Evolutionary conservation across 2,888 invertebrate species (phyloP), one percentile per base, ranked within the genome.

Genomic region (Mesodorylaimus sp.): DNA sequence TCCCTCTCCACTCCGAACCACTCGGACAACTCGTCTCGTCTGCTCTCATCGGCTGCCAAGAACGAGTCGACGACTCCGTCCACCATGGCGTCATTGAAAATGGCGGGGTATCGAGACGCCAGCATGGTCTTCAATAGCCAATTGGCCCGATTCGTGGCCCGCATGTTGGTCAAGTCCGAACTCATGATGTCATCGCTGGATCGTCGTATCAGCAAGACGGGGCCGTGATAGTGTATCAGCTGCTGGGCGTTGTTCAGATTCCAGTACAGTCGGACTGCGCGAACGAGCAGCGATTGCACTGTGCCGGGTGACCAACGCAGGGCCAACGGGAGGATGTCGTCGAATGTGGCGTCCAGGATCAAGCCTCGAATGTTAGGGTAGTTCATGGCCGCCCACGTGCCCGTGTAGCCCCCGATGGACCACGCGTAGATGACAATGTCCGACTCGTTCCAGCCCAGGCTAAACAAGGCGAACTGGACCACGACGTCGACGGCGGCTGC

Each of bases 401-500:
- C 79, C 1, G 84, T 74, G 65, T 81, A 97, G 0, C 91, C 93
- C 1, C 97, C 97, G 63, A 97, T 97, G 61, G 95, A 95, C 95
- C 97, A 97, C 1, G 59, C 93, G 67, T 80, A 86, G 49, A 71
- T 66, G 19, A 95, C 64, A 38, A 95, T 88, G 61, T 83, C 75
- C 52, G 83, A 77, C 2, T 81, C 77, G 2, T 72, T 65, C 68
- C 88, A 97, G 5, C 77, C 78, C 13, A 97, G 74, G 58, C 77
- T 75, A 55, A 81, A 72, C 23, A 85, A 79, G 0, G 93, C 89
- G 71, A 86, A 97, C 62, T 85, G 84, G 70, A 95, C 77, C 1
- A 95, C 83, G 1, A 80, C 80, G 65, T 93, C 88, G 28, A 88
- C 78, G 0, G 88, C 88, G 62, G 81, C 80, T 58, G 81, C 78